Evolutionary conservation across 1,140 invertebrate genomes (phyloP).

Genomic region (Camponotus pennsylvanicus): DNA sequence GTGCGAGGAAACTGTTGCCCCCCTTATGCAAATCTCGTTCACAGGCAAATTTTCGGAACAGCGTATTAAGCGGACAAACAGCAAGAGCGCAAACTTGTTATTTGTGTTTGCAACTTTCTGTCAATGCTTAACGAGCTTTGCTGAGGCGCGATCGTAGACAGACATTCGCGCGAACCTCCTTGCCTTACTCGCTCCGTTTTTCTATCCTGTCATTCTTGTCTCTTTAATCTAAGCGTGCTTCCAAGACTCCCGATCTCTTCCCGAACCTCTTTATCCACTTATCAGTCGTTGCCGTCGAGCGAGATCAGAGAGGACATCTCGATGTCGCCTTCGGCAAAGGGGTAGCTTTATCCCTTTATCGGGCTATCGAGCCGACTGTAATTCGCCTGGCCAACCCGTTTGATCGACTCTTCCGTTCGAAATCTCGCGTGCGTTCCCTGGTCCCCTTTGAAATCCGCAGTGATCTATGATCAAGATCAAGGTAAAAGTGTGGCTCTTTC

Average conservation of each 20-base stretch:
- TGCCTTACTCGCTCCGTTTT: background rate
- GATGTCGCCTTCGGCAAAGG: slow-evolving; percentile 54
- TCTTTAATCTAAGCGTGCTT: slow-evolving; percentile 35
- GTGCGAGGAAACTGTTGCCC: slow-evolving; percentile 42
- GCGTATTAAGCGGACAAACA: slow-evolving; percentile 56
- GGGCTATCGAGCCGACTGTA: slow-evolving; percentile 52
- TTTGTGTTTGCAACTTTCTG: slow-evolving; percentile 55
- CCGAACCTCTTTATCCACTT: slow-evolving; percentile 51
- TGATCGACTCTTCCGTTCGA: slow-evolving; percentile 58
- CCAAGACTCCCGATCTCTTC: slow-evolving; percentile 10
- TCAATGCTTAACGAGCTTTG: slow-evolving; percentile 55
- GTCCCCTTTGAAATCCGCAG: slow-evolving; percentile 28
- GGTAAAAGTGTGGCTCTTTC: slow-evolving; percentile 51
- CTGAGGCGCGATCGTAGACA: slow-evolving; percentile 20
- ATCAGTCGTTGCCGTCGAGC: slow-evolving; percentile 38
- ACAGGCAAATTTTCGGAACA: slow-evolving; percentile 40
- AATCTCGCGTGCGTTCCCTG: slow-evolving; percentile 32
- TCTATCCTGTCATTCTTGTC: slow-evolving; percentile 4
- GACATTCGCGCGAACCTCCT: slow-evolving; percentile 11
- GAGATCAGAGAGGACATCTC: slow-evolving; percentile 47
- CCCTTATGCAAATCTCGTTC: slow-evolving; percentile 53
- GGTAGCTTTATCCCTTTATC: slow-evolving; percentile 38
- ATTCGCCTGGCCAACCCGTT: slow-evolving; percentile 50
- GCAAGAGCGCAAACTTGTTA: slow-evolving; percentile 50
- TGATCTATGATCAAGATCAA: slow-evolving; percentile 60